These are phyloP conservation scores for Agriopis marginaria DNA, from an alignment of 2,888 invertebrate species.

Conservation along the genomic window DNA sequence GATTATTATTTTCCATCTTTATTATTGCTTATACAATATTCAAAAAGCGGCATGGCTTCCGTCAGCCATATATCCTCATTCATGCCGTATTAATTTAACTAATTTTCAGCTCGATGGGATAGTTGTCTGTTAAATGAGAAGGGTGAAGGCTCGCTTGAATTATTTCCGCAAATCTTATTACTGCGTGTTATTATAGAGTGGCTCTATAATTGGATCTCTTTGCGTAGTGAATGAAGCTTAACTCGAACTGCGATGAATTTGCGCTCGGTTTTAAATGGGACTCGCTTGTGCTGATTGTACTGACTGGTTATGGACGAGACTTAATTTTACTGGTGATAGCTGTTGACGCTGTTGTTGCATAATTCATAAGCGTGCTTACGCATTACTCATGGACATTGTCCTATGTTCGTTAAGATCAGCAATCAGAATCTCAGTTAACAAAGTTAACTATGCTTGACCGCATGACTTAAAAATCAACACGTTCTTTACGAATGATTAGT, in stretches of 20 bases:
- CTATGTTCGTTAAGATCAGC: too few relatives aligned
- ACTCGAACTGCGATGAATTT: conserved; percentile 12
- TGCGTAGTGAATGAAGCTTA: conserved; percentile 32
- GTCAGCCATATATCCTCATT: conserved; percentile 38
- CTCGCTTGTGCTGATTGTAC: conserved; percentile 1
- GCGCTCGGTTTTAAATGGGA: conserved; percentile 7
- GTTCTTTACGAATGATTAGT: too few relatives aligned
- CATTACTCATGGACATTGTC: too few relatives aligned
- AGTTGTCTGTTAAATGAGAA: conserved; percentile 51
- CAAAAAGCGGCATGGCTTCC: conserved; percentile 4
- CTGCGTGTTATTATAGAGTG: conserved; percentile 49
- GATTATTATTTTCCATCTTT: not conserved
- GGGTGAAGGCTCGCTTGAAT: conserved; percentile 52
- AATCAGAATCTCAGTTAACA: too few relatives aligned
- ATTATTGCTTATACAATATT: not conserved
- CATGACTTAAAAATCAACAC: too few relatives aligned
- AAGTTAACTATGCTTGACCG: too few relatives aligned
- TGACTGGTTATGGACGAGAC: conserved; percentile 7
- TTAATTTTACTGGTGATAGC: conserved; percentile 2
- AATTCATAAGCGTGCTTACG: too few relatives aligned
- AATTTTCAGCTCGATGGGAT: conserved; percentile 60
- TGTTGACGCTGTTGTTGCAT: not conserved
- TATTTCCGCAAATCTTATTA: conserved; percentile 54
- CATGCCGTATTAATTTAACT: conserved; percentile 64
- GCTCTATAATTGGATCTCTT: conserved; percentile 48